phyloP scores from a whole-genome alignment of 2,113 vertebrate species.

The Gadus chalcogrammus region DNA sequence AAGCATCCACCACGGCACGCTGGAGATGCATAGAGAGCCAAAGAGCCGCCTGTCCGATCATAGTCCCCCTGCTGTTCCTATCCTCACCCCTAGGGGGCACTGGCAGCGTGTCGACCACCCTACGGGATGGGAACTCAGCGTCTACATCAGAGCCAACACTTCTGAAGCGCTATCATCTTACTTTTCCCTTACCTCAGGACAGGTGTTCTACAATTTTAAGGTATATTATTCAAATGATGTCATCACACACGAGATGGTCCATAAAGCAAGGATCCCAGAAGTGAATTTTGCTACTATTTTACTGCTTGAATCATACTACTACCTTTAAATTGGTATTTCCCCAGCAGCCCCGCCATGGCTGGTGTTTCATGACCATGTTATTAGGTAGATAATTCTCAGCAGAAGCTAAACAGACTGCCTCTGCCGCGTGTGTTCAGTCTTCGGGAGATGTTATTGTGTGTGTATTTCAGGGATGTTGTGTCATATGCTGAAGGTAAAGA shows the following conservation, averaged over 20 bases:
- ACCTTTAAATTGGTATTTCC: conserved; percentile 23
- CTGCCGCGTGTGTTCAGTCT: conserved; percentile 33
- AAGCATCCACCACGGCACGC: too few species aligned
- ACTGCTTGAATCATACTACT: background rate
- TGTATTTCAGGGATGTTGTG: conserved; percentile 52
- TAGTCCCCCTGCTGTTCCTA: conserved; percentile 20
- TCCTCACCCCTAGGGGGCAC: conserved; percentile 64
- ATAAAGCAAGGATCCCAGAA: conserved; percentile 20
- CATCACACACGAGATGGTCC: conserved; percentile 34
- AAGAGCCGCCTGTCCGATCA: background rate
- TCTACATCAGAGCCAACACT: conserved; percentile 45
- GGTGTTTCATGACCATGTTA: conserved; percentile 33
- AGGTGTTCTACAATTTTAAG: conserved; percentile 42
- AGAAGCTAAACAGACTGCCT: conserved; percentile 42
- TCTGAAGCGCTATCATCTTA: conserved; percentile 20
- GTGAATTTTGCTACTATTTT: too few species aligned
- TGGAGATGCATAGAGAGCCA: too few species aligned
- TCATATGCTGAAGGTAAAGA: conserved; percentile 40
- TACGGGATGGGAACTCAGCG: conserved; percentile 9
- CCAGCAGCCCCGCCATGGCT: too few species aligned
- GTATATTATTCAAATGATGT: conserved; percentile 46
- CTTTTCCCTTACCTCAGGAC: conserved; percentile 30
- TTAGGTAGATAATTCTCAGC: conserved; percentile 41
- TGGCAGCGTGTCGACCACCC: conserved; percentile 49
- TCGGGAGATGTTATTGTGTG: conserved; percentile 44